phyloP scores from a whole-genome alignment of 92 coral and sea anemone genomes.

The Epizoanthus ramosus region DNA sequence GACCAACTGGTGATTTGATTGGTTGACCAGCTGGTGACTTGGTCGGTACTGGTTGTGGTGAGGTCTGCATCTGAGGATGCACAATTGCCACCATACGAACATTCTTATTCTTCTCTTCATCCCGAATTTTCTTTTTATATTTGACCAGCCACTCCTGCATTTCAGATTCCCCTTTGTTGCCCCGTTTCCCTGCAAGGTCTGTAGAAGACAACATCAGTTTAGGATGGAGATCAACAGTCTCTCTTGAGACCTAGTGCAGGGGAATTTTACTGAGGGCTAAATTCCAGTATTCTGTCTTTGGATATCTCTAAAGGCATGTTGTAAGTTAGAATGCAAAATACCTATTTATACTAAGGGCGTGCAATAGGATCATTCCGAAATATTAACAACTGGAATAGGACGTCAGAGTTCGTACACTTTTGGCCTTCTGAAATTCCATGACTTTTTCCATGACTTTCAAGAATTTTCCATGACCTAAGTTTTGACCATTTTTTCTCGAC shows the following conservation, averaged over 20 bases:
- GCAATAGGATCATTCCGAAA: too few species aligned
- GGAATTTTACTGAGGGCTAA: too few species aligned
- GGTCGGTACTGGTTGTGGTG: neutral
- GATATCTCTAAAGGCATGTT: too few species aligned
- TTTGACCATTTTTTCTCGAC: too few species aligned
- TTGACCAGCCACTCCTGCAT: constrained; percentile 50
- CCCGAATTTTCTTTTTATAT: constrained; percentile 44
- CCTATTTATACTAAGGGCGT: too few species aligned
- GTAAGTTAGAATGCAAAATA: too few species aligned
- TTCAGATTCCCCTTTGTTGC: constrained; percentile 41
- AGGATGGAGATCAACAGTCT: neutral
- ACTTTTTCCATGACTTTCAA: too few species aligned
- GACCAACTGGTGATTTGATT: neutral
- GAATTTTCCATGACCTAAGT: too few species aligned
- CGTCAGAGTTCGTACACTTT: too few species aligned
- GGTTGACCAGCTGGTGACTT: neutral
- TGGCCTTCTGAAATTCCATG: too few species aligned
- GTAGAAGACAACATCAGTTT: neutral
- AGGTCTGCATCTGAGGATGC: constrained; percentile 29
- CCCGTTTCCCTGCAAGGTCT: constrained; percentile 8
- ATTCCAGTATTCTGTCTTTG: too few species aligned
- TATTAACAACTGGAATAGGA: too few species aligned
- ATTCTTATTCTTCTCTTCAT: constrained; percentile 23
- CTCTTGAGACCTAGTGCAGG: neutral
- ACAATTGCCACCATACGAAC: constrained; percentile 25